phyloP scores from a whole-genome alignment of 1,140 invertebrate genomes.

The Drosophila kikkawai region DNA sequence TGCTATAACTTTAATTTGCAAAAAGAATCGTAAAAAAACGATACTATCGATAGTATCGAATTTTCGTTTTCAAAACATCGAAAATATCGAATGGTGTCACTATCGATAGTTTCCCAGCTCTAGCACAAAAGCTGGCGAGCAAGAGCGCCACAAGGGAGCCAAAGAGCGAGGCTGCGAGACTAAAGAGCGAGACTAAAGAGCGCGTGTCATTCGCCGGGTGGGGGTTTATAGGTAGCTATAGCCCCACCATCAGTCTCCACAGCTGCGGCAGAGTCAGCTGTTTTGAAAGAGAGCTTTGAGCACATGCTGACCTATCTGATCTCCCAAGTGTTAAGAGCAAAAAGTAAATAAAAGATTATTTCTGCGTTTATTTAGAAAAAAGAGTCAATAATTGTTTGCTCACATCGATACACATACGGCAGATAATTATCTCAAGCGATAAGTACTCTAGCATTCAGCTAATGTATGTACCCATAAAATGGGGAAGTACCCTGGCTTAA shows the following conservation, averaged over 20 bases:
- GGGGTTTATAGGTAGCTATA: background rate
- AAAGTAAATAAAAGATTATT: constrained; percentile 6
- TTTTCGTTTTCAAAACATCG: no score
- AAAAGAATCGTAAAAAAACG: no score
- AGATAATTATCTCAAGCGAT: background rate
- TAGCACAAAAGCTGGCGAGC: constrained; percentile 1
- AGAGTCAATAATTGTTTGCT: background rate
- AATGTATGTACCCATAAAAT: background rate
- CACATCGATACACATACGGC: background rate
- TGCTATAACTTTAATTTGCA: no score
- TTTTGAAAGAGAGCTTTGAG: constrained; percentile 38
- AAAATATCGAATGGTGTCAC: no score
- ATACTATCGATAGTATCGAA: no score
- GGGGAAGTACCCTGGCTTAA: background rate
- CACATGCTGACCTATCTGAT: constrained; percentile 47
- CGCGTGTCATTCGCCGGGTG: constrained; percentile 20
- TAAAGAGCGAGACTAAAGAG: constrained; percentile 39
- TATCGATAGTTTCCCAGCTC: no score
- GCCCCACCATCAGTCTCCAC: background rate
- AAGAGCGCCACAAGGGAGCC: constrained; percentile 12
- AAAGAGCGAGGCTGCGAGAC: constrained; percentile 15
- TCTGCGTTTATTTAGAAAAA: background rate
- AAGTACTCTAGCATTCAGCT: constrained; percentile 8
- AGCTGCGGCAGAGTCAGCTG: constrained; percentile 29
- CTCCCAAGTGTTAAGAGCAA: constrained; percentile 25